Base-by-base conservation (phyloP, 2,113 vertebrate genomes). In the Gopherus flavomarginatus region DNA sequence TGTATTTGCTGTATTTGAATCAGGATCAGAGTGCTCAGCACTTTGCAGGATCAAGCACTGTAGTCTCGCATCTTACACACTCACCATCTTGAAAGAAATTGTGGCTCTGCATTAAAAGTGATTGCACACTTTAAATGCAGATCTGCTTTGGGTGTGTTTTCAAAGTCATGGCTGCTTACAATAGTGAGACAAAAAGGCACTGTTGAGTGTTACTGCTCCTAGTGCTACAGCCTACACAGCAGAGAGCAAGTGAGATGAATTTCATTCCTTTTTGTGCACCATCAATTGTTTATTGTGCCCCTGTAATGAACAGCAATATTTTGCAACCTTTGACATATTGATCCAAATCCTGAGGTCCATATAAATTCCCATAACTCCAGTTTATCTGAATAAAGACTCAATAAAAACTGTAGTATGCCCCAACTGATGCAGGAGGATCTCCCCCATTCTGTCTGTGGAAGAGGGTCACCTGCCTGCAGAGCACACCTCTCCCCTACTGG, bases 251-350 rank as follows among this genome's bases (percentile, higher is more conserved):
- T 22, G 87, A 69, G n/a, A 87, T 54, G 11, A 35, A 62, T 0
- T 54, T n/a, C n/a, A 0, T 3, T 13, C 17, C 27, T 56, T 35
- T 53, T 8, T 42, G 3, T 52, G 4, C 19, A 53, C 5, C 8
- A 13, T 35, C 62, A 65, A 35, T 17, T 19, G 31, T 65, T 62
- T 65, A 4, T 31, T 65, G 35, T 35, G 62, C 35, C 31, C 31
- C 62, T 65, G 62, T 16, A 35, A 17, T 35, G 62, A 65, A 31
- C 62, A 35, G 14, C 62, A 65, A 19, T 65, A 65, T 17, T 65
- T 65, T 65, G 31, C 14, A 35, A 17, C 31, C 16, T 65, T 65
- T 65, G 62, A 26, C 27, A 59, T 57, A 82, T 65, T 31, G 52
- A 75, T 44, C 62, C 62, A 56, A 38, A 85, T 42, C 27, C 42